Percentiles rank a stretch among this genome's conserved stretches.
These are phyloP conservation scores for Punctoribates punctum DNA, from an alignment of 2,888 invertebrate species.

Conservation along the genomic window DNA sequence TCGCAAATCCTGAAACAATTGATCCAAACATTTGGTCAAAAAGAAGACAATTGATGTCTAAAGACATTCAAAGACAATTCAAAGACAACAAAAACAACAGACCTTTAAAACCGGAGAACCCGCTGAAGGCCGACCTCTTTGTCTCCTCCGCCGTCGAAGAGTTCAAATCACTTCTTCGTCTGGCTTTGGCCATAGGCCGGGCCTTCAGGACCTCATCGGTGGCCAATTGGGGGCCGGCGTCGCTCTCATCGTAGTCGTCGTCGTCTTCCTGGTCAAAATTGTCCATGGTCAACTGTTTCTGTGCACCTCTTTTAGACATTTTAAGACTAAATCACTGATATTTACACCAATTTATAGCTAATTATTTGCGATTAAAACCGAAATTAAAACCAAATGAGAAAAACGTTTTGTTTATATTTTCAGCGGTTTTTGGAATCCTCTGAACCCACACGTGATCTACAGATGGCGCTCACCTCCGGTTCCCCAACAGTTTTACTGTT, in stretches of 20 bases:
- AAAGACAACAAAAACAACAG: too few relatives aligned
- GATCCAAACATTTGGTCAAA: neutral
- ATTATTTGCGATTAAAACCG: too few relatives aligned
- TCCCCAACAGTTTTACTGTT: too few relatives aligned
- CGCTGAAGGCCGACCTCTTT: neutral
- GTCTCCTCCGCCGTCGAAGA: neutral
- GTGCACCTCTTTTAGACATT: slow-evolving; percentile 28
- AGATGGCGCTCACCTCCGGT: too few relatives aligned
- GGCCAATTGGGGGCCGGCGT: slow-evolving; percentile 41
- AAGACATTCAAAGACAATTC: too few relatives aligned
- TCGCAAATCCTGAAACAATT: neutral
- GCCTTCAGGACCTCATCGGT: slow-evolving; percentile 22
- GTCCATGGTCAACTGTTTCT: slow-evolving; percentile 42
- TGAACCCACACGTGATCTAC: too few relatives aligned
- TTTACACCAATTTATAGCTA: too few relatives aligned
- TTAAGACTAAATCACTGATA: neutral
- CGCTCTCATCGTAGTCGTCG: slow-evolving; percentile 43
- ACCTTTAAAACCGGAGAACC: slow-evolving; percentile 36
- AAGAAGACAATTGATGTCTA: neutral
- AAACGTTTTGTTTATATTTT: too few relatives aligned
- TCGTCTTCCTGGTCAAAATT: slow-evolving; percentile 46
- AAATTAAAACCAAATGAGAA: too few relatives aligned
- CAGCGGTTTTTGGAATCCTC: too few relatives aligned
- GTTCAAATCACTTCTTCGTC: slow-evolving; percentile 19
- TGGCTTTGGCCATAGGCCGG: slow-evolving; percentile 17